Base-by-base conservation (phyloP, 2,113 vertebrate genomes). In the Anoplopoma fimbria region DNA sequence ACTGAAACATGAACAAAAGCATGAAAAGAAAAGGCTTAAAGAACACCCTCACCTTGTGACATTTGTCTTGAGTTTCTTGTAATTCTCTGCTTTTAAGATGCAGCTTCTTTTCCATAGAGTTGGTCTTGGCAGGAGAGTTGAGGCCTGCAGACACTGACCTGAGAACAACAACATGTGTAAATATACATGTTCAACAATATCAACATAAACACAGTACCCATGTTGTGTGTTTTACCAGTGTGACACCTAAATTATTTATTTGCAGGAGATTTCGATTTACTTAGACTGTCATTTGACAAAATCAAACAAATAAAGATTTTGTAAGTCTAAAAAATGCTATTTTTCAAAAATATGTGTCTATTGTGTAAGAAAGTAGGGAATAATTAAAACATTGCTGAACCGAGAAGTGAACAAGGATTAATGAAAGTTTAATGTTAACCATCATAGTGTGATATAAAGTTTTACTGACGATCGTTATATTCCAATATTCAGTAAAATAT, bases 71-170 rank as follows among this genome's bases (percentile, higher is more conserved):
- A 85, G 95, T 97, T 87, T 99, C 97, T 95, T 97, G 97, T 89
- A 99, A 95, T 90, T 99, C 98, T 97, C 96, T 99, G 95, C 96
- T 97, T 97, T 99, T 99, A 92, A 98, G 91, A 87, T 98, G 95
- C 73, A 99, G 93, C 89, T 98, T 99, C 94, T 97, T 99, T 98
- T 99, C 98, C 97, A 99, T 98, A 85, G 98, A 99, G 97, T 96
- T 99, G 94, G 95, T 96, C 95, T 99, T 99, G 72, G 96, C 97
- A 96, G 98, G 97, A 94, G 98, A 99, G 92, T 99, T 97, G 94
- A 99, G 95, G 80, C 96, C 94, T 89, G 96, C 96, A 88, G 95
- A 95, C 89, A 95, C 95, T 87, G 97, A 97, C 95, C 98, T 99
- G 82, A 87, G 60, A 67, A 90, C 58, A 90, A 55, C 42, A 58